Base-by-base conservation (phyloP, 2,888 invertebrate genomes). In the Rotaria socialis region DNA sequence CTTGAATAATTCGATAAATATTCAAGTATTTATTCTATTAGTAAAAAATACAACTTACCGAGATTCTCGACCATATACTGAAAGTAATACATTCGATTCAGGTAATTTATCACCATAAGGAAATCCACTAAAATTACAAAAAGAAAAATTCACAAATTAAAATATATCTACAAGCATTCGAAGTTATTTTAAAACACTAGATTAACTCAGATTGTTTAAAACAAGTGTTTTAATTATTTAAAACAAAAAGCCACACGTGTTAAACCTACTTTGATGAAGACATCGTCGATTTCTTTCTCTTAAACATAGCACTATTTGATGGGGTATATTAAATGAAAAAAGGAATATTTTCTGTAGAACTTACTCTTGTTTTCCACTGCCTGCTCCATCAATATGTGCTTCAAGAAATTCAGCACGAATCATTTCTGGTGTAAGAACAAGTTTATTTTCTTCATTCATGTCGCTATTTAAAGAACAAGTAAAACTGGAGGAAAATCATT, bases 81-180 rank as follows among this genome's bases (percentile, higher is more conserved):
- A 89, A 22, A 90, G 90, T 84, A 90, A 90, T 58, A 90, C 89
- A 87, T 90, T 90, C 10, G 90, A 89, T 55, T 88, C 86, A 22
- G 91, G 90, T 88, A 91, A 88, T 87, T 89, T 89, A 87, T 89
- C 89, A 10, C 90, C 90, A 88, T 89, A 87, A 1, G 91, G 90
- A 88, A 90, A 90, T 16, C 5, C n/a, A 43, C 80, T 80, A 80
- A 80, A 67, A 24, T 56, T 67, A 35, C 35, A 14, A 35, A 27
- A 35, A 41, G 2, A 56, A 24, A 56, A 56, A 56, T 24, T 7
- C 22, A 56, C 19, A 19, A 8, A 22, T 14, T 8, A 11, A 52
- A 55, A 55, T 19, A 55, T 22, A 1, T 55, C 0, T 22, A 35
- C 35, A 55, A 55, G 22, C 55, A 55, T 55, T 55, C 10, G 19